phyloP scores from a whole-genome alignment of 2,113 vertebrate genomes.

The Nycticorax nycticorax region DNA sequence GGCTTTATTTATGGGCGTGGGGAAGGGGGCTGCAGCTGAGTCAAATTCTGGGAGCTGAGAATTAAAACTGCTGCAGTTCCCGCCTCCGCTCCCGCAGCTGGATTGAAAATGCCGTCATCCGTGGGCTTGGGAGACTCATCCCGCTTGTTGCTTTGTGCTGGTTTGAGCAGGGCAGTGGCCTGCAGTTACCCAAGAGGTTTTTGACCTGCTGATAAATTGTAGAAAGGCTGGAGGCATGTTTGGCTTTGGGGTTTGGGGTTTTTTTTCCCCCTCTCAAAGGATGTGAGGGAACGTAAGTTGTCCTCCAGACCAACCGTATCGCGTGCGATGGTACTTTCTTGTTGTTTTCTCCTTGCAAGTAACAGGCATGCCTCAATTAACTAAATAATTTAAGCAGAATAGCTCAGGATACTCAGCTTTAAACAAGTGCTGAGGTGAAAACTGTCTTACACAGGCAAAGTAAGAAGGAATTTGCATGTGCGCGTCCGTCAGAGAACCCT shows the following conservation, averaged over 20 bases:
- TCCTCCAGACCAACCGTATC: background rate
- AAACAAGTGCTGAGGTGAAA: background rate
- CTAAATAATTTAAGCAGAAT: background rate
- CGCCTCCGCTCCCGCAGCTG: background rate
- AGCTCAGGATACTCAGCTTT: background rate
- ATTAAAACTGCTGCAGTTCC: accelerated
- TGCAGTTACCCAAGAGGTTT: background rate
- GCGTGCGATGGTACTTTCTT: accelerated
- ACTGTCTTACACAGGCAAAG: background rate
- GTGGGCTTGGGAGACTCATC: background rate
- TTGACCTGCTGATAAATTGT: background rate
- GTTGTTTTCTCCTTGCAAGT: background rate
- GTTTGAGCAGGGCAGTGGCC: background rate
- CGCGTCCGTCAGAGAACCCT: background rate
- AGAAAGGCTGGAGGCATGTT: background rate
- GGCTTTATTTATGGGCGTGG: background rate
- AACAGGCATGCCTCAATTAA: background rate
- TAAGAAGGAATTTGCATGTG: background rate
- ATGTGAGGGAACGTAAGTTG: background rate
- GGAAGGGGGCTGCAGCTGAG: background rate
- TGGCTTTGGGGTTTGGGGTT: background rate
- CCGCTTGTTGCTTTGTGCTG: background rate
- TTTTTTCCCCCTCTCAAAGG: background rate
- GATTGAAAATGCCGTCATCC: accelerated
- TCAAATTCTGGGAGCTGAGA: background rate